These are phyloP conservation scores for Drosophila percnosoma DNA, from an alignment of 2,888 invertebrate genomes.

Conservation along the genomic window DNA sequence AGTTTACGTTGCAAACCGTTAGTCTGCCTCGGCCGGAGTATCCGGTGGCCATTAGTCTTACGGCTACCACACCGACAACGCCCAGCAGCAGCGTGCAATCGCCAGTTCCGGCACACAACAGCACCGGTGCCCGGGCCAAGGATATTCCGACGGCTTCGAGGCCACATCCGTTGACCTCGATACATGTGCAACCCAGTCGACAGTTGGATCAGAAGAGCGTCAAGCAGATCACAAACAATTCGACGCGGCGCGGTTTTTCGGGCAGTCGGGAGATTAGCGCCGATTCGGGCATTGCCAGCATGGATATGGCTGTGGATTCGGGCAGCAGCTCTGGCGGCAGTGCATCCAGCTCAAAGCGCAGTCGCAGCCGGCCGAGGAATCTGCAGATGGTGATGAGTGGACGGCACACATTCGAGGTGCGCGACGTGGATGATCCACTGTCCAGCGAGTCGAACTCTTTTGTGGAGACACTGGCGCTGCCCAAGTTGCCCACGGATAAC, in stretches of 20 bases:
- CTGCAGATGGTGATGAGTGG: constrained; percentile 91
- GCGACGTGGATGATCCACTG: constrained; percentile 86
- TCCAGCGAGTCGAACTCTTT: constrained; percentile 83
- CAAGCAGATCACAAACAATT: constrained; percentile 90
- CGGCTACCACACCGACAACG: constrained; percentile 77
- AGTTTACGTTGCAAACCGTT: constrained; percentile 89
- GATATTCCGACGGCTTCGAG: constrained; percentile 52
- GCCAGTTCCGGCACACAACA: constrained; percentile 58
- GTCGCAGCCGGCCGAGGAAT: constrained; percentile 87
- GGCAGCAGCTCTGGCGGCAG: constrained; percentile 61
- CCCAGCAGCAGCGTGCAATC: constrained; percentile 73
- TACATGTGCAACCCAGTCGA: constrained; percentile 83
- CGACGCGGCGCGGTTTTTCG: constrained; percentile 86
- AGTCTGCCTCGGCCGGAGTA: constrained; percentile 91
- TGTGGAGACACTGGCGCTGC: constrained; percentile 83
- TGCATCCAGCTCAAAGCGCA: constrained; percentile 80
- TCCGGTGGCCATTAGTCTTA: constrained; percentile 85
- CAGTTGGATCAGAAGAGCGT: constrained; percentile 89
- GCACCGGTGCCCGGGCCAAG: constrained; percentile 68
- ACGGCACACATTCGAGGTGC: constrained; percentile 90
- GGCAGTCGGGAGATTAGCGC: constrained; percentile 85
- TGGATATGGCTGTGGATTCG: constrained; percentile 82
- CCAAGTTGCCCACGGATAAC: constrained; percentile 83
- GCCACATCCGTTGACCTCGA: constrained; percentile 67
- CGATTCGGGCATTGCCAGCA: constrained; percentile 84